These are phyloP conservation scores for Oikopleura albicans DNA, from an alignment of 23 tunicate genomes.

Conservation along the genomic window DNA sequence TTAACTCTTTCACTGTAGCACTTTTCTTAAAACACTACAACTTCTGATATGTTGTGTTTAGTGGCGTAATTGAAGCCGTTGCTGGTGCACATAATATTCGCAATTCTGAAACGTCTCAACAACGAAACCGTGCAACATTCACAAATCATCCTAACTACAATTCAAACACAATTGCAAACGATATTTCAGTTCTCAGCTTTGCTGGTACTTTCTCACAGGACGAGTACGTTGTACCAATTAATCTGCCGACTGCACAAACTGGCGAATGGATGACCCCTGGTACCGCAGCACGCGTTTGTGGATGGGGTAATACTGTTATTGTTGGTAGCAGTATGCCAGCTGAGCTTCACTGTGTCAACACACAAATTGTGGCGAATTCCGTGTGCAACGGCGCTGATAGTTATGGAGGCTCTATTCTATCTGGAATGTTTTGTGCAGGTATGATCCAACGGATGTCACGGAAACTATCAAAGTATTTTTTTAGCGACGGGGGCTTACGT, in stretches of 20 bases:
- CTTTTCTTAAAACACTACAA: too few species aligned
- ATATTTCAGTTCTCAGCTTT: neutral
- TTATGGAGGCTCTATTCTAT: neutral
- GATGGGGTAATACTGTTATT: neutral
- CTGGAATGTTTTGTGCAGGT: slow-evolving; percentile 14
- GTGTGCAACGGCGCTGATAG: neutral
- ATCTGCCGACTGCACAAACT: neutral
- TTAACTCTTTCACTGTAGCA: too few species aligned
- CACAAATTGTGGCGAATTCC: neutral
- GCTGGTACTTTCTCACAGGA: neutral
- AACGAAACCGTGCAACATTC: neutral
- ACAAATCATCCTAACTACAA: neutral
- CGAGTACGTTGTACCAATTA: neutral
- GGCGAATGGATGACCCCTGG: slow-evolving; percentile 10
- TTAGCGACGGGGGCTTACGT: too few species aligned
- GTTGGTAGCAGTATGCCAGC: neutral
- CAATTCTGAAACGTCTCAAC: neutral
- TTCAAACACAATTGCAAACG: neutral
- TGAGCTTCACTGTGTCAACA: neutral
- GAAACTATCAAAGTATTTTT: too few species aligned
- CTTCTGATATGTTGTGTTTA: neutral
- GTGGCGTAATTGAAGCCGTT: neutral
- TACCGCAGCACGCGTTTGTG: neutral
- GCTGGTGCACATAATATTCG: slow-evolving; percentile 9
- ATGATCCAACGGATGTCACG: too few species aligned